Conservation (phyloP, 2,113 vertebrate species). For the Cynopterus brachyotis region DNA sequence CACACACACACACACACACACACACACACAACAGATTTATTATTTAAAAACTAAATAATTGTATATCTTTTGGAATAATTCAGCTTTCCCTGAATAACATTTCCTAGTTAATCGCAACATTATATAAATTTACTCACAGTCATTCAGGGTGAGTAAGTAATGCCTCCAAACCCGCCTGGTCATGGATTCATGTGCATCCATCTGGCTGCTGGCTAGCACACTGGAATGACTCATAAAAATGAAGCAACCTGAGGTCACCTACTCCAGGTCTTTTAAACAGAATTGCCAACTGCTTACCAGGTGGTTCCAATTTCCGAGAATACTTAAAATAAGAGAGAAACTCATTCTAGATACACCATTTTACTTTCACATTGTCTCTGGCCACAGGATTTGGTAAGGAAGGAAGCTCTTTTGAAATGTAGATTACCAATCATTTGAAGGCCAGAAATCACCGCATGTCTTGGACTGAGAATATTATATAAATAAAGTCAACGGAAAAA, state of each 20-base stretch:
- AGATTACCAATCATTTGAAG: constrained; percentile 54
- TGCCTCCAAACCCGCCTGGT: neutral
- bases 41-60: neutral
- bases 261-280: constrained; percentile 61
- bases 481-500: constrained; percentile 51
- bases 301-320: constrained; percentile 72
- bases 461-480: constrained; percentile 16
- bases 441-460: neutral
- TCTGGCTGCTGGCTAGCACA: constrained; percentile 58
- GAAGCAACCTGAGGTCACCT: constrained; percentile 72
- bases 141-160: neutral
- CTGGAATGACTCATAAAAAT: constrained; percentile 57
- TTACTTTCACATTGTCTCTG: constrained; percentile 63
- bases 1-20: neutral
- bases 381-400: constrained; percentile 30
- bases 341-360: constrained; percentile 38
- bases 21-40: neutral
- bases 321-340: constrained; percentile 49
- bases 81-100: neutral
- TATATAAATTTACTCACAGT: neutral
- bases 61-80: constrained; percentile 1
- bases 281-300: constrained; percentile 54
- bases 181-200: neutral
- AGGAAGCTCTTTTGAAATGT: constrained; percentile 64
- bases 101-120: neutral